Conservation (phyloP, 2,888 invertebrate species). For the Hypolimnas misippus region DNA sequence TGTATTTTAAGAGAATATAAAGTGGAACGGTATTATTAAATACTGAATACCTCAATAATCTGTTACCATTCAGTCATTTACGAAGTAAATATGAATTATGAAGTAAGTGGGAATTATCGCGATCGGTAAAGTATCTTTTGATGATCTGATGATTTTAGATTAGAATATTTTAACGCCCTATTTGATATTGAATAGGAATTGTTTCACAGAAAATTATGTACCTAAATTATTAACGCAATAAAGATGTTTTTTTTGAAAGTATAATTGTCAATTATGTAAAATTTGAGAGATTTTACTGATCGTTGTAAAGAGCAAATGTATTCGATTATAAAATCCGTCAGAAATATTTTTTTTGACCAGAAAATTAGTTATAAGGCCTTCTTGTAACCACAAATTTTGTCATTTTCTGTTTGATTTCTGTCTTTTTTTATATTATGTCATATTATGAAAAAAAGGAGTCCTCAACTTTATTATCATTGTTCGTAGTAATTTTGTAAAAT, state of each 20-base stretch:
- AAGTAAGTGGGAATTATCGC: conserved; percentile 28
- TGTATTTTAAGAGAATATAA: conserved; percentile 48
- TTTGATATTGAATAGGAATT: background rate
- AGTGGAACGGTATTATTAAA: conserved; percentile 64
- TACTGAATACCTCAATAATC: conserved; percentile 62
- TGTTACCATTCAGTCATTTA: conserved; percentile 59
- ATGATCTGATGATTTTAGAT: conserved; percentile 27
- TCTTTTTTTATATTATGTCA: no score
- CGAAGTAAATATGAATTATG: conserved; percentile 19
- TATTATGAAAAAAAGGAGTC: no score
- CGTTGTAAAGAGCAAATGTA: conserved; percentile 26
- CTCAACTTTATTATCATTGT: no score
- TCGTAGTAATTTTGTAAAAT: no score
- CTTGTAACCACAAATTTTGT: no score
- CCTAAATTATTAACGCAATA: conserved; percentile 19
- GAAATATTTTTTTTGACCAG: background rate
- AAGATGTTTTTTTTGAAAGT: conserved; percentile 25
- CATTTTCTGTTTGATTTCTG: no score
- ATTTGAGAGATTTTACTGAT: conserved; percentile 38
- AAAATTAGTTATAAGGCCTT: no score
- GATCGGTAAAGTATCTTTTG: conserved; percentile 37
- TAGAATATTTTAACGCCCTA: conserved; percentile 1
- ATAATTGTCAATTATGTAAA: conserved; percentile 39
- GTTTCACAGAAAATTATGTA: conserved; percentile 14
- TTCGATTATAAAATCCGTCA: conserved; percentile 30